These are phyloP conservation scores for Tribolium freemani DNA, from an alignment of 2,888 invertebrate genomes.

Conservation along the genomic window DNA sequence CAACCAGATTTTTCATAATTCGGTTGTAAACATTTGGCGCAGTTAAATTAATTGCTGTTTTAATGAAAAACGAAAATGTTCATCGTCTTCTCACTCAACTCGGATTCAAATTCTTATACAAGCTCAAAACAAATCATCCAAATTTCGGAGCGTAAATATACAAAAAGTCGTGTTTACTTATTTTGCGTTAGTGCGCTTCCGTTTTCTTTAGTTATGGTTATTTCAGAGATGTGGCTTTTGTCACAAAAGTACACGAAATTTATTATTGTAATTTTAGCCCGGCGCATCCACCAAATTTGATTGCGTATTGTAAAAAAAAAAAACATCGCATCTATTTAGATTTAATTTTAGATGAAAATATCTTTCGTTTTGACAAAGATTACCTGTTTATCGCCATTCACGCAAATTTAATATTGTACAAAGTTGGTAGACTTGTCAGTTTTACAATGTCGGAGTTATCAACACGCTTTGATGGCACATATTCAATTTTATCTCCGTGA, in stretches of 20 bases:
- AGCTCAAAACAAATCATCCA: neutral
- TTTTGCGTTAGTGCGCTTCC: neutral
- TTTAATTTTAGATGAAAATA: neutral
- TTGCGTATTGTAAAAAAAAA: neutral
- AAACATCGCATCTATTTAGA: neutral
- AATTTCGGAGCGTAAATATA: neutral
- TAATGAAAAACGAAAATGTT: too few relatives aligned
- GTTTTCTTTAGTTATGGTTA: neutral
- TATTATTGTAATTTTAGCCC: neutral
- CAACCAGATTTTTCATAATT: too few relatives aligned
- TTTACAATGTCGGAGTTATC: constrained; percentile 1
- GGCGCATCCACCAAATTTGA: neutral
- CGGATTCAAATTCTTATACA: too few relatives aligned
- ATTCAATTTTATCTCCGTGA: constrained; percentile 8
- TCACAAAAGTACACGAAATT: too few relatives aligned
- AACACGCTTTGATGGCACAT: constrained; percentile 10
- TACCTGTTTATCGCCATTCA: neutral
- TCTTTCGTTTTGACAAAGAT: neutral
- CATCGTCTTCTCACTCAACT: too few relatives aligned
- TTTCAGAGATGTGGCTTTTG: neutral
- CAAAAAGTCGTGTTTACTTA: constrained; percentile 3
- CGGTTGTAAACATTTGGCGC: too few relatives aligned
- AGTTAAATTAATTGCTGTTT: too few relatives aligned
- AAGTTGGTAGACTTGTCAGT: neutral
- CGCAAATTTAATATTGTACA: neutral